Percentiles rank a stretch among this genome's conserved stretches.
phyloP scores from a whole-genome alignment of 2,888 invertebrate genomes.

The Tipula confusa region DNA sequence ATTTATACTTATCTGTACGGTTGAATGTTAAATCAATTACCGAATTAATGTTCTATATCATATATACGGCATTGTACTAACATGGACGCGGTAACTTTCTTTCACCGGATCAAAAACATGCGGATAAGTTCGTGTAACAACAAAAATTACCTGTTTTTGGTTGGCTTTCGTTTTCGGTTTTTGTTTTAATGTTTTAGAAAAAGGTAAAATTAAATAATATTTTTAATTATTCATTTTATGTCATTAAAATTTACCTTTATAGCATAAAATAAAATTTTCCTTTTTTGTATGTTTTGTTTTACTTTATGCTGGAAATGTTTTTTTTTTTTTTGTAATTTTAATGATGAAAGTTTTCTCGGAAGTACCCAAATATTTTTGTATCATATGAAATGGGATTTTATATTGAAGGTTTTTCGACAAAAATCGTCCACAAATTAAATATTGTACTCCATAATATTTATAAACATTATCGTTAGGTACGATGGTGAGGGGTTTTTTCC shows the following conservation, averaged over 20 bases:
- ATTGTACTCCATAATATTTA: neutral
- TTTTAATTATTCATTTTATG: slow-evolving; percentile 20
- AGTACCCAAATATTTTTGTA: neutral
- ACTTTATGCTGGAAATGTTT: neutral
- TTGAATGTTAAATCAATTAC: neutral
- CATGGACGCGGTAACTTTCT: neutral
- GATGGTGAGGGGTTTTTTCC: neutral
- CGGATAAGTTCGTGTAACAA: neutral
- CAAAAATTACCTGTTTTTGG: neutral
- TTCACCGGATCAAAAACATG: neutral
- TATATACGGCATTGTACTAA: neutral
- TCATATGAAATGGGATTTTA: neutral
- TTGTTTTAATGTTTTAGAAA: neutral
- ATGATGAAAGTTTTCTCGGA: slow-evolving; percentile 25
- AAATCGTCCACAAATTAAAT: neutral
- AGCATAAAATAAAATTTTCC: neutral
- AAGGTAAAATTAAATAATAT: neutral
- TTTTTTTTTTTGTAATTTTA: neutral
- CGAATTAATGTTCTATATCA: no score
- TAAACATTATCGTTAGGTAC: neutral
- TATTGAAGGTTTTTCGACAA: neutral
- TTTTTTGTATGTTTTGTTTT: neutral
- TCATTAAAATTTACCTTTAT: slow-evolving; percentile 12
- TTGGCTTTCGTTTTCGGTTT: neutral
- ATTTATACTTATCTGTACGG: neutral